These are phyloP conservation scores for Chascanopsetta lugubris DNA, from an alignment of 2,113 vertebrate genomes.

Conservation along the genomic window DNA sequence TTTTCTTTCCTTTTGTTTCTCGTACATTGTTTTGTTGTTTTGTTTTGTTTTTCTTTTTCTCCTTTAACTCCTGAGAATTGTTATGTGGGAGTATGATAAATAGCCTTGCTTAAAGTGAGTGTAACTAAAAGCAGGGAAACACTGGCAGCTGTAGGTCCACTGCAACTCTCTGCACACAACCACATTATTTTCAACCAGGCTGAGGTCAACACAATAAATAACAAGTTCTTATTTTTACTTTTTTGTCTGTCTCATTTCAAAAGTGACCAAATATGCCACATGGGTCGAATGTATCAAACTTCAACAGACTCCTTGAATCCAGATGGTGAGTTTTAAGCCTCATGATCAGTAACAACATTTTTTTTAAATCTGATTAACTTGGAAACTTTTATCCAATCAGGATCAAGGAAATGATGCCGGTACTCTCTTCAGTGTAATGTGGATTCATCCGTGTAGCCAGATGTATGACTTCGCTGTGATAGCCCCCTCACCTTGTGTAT, in stretches of 20 bases:
- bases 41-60: conserved; percentile 59
- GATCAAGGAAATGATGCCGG: neutral
- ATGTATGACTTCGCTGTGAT: conserved; percentile 31
- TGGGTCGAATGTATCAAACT: neutral
- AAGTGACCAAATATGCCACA: neutral
- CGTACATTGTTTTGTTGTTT: conserved; percentile 40
- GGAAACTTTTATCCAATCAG: neutral
- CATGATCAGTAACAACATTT: no score
- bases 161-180: conserved; percentile 23
- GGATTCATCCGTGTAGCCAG: conserved; percentile 31
- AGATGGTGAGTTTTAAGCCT: neutral
- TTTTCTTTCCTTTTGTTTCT: conserved; percentile 57
- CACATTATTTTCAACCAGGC: conserved; percentile 40
- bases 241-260: neutral
- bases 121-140: conserved; percentile 53
- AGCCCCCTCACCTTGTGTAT: conserved; percentile 43
- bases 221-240: neutral
- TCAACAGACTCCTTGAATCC: neutral
- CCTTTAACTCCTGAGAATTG: conserved; percentile 62
- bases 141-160: conserved; percentile 49
- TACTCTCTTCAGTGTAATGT: conserved; percentile 6
- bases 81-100: conserved; percentile 65
- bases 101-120: conserved; percentile 49
- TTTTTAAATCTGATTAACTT: neutral
- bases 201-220: conserved; percentile 30